Evolutionary conservation across 2,797 vertebrate genomes (phyloP).

Genomic region (Poecilia velifera): DNA sequence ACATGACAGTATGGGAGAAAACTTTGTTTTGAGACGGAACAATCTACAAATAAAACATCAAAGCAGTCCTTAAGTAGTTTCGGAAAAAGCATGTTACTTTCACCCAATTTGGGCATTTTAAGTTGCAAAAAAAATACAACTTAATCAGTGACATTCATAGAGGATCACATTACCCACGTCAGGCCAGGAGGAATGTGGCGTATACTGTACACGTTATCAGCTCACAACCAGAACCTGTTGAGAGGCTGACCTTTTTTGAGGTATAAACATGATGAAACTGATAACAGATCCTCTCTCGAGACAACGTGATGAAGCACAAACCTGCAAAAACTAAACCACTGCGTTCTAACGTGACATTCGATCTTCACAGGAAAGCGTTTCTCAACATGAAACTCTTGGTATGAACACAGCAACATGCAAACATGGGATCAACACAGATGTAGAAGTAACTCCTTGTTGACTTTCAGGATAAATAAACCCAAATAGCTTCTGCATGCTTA

Average conservation of each 20-base stretch:
- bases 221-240: slow-evolving; percentile 57
- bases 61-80: slow-evolving; percentile 2
- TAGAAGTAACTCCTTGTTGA: slow-evolving; percentile 8
- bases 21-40: background rate
- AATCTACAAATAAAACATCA: background rate
- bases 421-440: slow-evolving; percentile 9
- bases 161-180: slow-evolving; percentile 71
- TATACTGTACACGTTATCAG: slow-evolving; percentile 62
- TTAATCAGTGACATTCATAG: slow-evolving; percentile 69
- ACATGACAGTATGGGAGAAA: background rate
- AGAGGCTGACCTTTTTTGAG: slow-evolving; percentile 67
- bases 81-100: slow-evolving; percentile 51
- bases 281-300: slow-evolving; percentile 13
- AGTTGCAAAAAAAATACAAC: slow-evolving; percentile 43
- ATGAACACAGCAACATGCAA: background rate
- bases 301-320: slow-evolving; percentile 16
- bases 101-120: slow-evolving; percentile 21
- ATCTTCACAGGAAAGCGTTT: background rate
- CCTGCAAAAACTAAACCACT: background rate
- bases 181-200: slow-evolving; percentile 62
- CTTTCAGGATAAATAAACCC: slow-evolving; percentile 8
- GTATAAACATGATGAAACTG: slow-evolving; percentile 71
- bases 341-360: background rate
- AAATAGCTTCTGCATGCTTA: slow-evolving; percentile 11
- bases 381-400: background rate